These are phyloP conservation scores for Aix galericulata DNA, from an alignment of 2,113 vertebrate species.

Conservation along the genomic window DNA sequence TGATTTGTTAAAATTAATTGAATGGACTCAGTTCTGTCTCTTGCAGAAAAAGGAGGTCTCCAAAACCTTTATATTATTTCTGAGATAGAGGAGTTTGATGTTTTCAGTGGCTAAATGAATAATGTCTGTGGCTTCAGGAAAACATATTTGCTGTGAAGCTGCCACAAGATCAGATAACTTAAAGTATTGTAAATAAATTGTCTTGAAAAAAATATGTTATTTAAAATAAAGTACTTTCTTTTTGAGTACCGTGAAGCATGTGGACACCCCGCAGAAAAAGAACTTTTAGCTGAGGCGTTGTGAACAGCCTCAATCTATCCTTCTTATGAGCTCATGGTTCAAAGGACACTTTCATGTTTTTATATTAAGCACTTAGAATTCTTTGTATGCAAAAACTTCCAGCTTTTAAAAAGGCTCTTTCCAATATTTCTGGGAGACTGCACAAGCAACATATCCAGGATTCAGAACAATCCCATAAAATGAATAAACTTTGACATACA, in stretches of 20 bases:
- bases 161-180: not conserved
- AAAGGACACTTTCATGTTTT: not conserved
- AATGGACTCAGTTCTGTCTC: not conserved
- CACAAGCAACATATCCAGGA: not conserved
- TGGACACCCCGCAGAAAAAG: not conserved
- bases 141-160: not conserved
- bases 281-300: not conserved
- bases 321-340: slow-evolving; percentile 7
- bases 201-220: not conserved
- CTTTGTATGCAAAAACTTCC: not conserved
- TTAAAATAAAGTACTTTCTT: not conserved
- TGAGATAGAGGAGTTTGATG: not conserved
- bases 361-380: not conserved
- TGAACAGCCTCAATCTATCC: not conserved
- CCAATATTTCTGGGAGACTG: slow-evolving; percentile 38
- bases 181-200: not conserved
- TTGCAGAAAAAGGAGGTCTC: not conserved
- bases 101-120: not conserved
- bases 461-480: slow-evolving; percentile 13
- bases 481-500: slow-evolving; percentile 27
- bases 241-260: not conserved
- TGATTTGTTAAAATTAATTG: not conserved
- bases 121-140: not conserved
- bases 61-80: not conserved
- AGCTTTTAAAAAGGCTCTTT: not conserved